Evolutionary conservation across 2,888 invertebrate species (phyloP).

Genomic region (Platypus cylindrus): DNA sequence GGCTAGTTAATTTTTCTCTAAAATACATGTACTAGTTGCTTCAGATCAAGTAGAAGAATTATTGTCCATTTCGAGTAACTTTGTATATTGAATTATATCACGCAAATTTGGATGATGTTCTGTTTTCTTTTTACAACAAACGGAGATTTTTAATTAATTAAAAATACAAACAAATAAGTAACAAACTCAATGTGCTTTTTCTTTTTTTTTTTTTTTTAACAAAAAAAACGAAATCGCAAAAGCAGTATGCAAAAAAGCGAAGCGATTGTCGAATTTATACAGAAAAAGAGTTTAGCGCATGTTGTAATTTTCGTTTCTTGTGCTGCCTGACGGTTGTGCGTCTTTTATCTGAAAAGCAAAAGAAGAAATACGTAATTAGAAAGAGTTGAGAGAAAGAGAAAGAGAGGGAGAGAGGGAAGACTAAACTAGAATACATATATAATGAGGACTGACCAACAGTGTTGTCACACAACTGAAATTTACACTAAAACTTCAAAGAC

Average conservation of each 20-base stretch:
- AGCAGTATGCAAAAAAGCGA: slow-evolving; percentile 35
- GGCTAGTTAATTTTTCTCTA: slow-evolving; percentile 14
- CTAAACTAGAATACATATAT: too few species aligned
- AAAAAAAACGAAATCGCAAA: slow-evolving; percentile 24
- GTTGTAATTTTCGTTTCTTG: slow-evolving; percentile 29
- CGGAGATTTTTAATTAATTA: too few species aligned
- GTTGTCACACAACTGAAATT: too few species aligned
- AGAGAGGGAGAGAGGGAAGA: neutral
- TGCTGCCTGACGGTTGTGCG: slow-evolving; percentile 23
- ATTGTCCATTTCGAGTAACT: slow-evolving; percentile 29
- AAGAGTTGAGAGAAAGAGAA: neutral
- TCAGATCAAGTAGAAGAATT: slow-evolving; percentile 30
- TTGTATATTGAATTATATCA: slow-evolving; percentile 15
- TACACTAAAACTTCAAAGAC: too few species aligned
- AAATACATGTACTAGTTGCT: too few species aligned
- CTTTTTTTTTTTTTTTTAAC: slow-evolving; percentile 9
- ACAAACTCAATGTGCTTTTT: slow-evolving; percentile 15
- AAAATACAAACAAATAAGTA: too few species aligned
- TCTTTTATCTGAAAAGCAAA: slow-evolving; percentile 27
- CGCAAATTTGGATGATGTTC: slow-evolving; percentile 16
- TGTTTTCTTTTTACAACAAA: slow-evolving; percentile 16
- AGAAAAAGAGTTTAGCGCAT: slow-evolving; percentile 30
- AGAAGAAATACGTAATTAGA: slow-evolving; percentile 17
- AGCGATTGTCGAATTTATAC: slow-evolving; percentile 29
- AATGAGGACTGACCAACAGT: too few species aligned